Evolutionary conservation across 2,113 vertebrate species (phyloP).

Genomic region (Ailuropoda melanoleuca): DNA sequence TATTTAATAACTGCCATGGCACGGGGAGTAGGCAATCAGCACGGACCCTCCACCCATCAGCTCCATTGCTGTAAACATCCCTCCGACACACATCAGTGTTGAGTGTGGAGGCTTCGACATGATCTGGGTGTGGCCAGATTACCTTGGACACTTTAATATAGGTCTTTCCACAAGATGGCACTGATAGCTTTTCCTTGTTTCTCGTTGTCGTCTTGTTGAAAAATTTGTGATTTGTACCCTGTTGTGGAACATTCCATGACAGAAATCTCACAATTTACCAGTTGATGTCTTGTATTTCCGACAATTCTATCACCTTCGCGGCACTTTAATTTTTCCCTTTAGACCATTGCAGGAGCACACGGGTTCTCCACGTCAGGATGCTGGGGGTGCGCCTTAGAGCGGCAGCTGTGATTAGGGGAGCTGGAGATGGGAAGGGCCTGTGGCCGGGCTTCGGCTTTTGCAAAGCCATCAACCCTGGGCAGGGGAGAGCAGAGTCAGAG

Average conservation of each 20-base stretch:
- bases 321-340: not conserved
- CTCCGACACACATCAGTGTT: fast-evolving
- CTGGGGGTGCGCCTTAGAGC: not conserved
- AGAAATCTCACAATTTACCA: not conserved
- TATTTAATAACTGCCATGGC: not conserved
- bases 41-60: not conserved
- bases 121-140: conserved; percentile 43
- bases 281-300: conserved; percentile 8
- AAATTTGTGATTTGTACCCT: conserved; percentile 8
- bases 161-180: conserved; percentile 77
- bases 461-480: not conserved
- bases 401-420: not conserved
- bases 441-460: not conserved
- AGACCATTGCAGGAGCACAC: not conserved
- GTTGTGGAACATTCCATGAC: not conserved
- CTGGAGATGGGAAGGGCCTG: not conserved
- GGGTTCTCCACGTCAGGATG: not conserved
- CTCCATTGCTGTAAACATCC: not conserved
- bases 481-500: not conserved
- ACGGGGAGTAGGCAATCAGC: not conserved
- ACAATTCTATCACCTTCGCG: not conserved
- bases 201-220: not conserved
- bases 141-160: conserved; percentile 62
- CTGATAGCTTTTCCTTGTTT: conserved; percentile 67
- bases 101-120: not conserved